Evolutionary conservation across 2,888 invertebrate genomes (phyloP), one percentile per base, ranked within the genome.

Genomic region (Calameuta pallipes): DNA sequence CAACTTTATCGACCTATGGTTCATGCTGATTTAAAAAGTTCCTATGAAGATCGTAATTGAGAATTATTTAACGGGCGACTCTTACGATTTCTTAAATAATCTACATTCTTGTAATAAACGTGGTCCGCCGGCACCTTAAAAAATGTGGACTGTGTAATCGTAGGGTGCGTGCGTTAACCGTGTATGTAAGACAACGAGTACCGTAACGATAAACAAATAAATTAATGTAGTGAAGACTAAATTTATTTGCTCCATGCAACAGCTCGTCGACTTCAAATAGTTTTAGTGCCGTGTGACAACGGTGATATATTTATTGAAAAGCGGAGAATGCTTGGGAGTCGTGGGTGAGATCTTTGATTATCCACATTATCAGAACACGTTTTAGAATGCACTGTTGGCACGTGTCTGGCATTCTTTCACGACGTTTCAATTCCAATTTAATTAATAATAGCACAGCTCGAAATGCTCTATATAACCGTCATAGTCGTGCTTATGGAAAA

Each of bases 401-500:
- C 73, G 75, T 78, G 69, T 78, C 78, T 2, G 73, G 73, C 30
- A 71, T 75, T 31, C 31, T 78, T 11, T 41, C 30, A 33, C 69
- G 78, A 31, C 78, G 75, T 33, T 75, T 75, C 76, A 76, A 76
- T 75, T 75, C 73, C 33, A 78, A 78, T 76, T 73, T 56, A 23
- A 56, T 78, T 4, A 73, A 73, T 33, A 30, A 76, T 30, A 36
- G n/a, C 37, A 70, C 23, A 23, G 75, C 74, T 3, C 69, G 78
- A 34, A 82, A 79, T 71, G 74, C 80, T 33, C 13, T 75, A n/a
- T 35, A 76, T 30, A 69, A 78, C 36, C 79, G 73, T 35, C 80
- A 74, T 71, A 73, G 81, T 13, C 83, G 82, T 70, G 56, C 80
- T 73, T 83, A 83, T 70, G 80, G 82, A 68, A 88, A 81, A 81